A percentile compares a stretch with the other conserved stretches of the same genome.
phyloP scores from a whole-genome alignment of 2,797 vertebrate genomes.

The Ceryle rudis region DNA sequence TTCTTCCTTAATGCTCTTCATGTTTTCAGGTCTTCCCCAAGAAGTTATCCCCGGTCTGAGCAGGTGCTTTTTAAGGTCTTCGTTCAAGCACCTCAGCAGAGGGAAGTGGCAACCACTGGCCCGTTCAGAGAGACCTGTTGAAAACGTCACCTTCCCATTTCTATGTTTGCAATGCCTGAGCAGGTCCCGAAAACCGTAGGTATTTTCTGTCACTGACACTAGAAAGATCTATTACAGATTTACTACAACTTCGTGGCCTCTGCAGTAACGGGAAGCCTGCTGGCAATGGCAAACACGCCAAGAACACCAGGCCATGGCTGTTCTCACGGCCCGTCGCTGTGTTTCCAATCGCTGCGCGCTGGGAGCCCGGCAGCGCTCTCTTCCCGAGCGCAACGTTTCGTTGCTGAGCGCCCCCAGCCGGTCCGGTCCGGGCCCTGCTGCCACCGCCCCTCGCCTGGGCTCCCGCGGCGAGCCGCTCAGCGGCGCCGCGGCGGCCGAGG shows the following conservation, averaged over 20 bases:
- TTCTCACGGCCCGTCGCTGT: accelerated
- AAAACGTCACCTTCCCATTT: accelerated
- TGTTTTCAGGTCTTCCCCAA: accelerated
- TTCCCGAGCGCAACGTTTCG: accelerated
- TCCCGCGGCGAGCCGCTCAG: not conserved
- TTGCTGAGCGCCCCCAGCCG: accelerated
- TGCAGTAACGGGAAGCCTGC: not conserved
- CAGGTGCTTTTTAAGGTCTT: accelerated
- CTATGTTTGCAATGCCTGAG: accelerated
- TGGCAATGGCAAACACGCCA: accelerated
- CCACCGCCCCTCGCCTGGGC: too few species aligned
- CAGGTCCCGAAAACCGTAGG: accelerated
- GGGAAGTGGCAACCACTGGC: accelerated
- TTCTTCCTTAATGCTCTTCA: not conserved
- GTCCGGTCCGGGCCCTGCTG: not conserved
- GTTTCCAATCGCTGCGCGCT: accelerated
- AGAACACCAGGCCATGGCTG: accelerated
- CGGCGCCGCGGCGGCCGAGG: not conserved
- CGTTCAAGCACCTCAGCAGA: accelerated
- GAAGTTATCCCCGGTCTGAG: accelerated
- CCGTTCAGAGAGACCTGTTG: accelerated
- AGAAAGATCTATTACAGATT: too few species aligned
- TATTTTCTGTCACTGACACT: not conserved
- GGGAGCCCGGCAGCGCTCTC: accelerated
- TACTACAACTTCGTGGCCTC: not conserved